phyloP scores from a whole-genome alignment of 2,888 invertebrate genomes.

The Caenorhabditis japonica region DNA sequence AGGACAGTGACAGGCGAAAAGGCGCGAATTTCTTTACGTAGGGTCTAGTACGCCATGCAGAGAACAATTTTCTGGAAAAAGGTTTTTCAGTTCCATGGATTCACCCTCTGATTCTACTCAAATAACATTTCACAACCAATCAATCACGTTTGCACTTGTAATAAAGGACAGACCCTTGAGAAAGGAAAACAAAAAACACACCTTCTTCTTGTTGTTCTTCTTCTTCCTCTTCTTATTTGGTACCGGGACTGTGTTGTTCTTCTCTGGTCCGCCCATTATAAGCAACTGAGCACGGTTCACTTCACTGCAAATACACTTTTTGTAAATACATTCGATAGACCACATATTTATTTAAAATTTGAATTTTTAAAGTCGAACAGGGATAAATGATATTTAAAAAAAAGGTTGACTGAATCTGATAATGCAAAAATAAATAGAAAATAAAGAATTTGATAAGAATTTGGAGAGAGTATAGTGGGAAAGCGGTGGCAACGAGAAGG shows the following conservation, averaged over 20 bases:
- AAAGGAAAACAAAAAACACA: conserved; percentile 11
- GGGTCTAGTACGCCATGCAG: conserved; percentile 17
- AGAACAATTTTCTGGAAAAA: conserved; percentile 1
- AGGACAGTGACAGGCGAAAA: conserved; percentile 18
- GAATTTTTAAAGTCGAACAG: background rate
- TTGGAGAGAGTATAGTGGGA: background rate
- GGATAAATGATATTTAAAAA: no score
- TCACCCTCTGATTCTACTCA: no score
- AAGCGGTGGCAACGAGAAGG: conserved; percentile 17
- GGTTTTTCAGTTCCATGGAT: background rate
- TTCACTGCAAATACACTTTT: conserved; percentile 26
- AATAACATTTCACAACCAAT: background rate
- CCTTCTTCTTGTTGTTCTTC: conserved; percentile 69
- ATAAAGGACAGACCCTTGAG: background rate
- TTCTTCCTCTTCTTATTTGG: conserved; percentile 69
- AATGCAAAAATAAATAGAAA: conserved; percentile 8
- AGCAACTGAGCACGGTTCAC: conserved; percentile 32
- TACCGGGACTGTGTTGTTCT: conserved; percentile 63
- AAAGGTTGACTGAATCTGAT: conserved; percentile 6
- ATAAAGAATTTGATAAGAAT: conserved; percentile 32
- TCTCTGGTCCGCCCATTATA: conserved; percentile 49
- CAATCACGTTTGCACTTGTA: background rate
- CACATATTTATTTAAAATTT: background rate
- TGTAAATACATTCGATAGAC: background rate
- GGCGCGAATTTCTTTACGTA: conserved; percentile 9